Evolutionary conservation across 2,113 vertebrate species (phyloP).

Genomic region (Halcyon senegalensis): DNA sequence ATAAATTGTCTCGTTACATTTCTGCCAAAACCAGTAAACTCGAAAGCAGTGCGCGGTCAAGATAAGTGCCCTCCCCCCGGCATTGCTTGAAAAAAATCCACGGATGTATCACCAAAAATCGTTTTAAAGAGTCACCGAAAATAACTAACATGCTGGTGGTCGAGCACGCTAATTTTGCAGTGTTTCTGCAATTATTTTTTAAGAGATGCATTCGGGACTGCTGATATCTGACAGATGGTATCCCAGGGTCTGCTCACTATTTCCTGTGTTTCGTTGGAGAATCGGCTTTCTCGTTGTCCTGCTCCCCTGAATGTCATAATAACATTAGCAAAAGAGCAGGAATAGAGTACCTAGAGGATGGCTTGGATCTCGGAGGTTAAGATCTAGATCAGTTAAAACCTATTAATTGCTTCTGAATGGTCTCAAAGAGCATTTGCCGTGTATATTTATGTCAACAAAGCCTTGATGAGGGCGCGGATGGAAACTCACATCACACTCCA

Average conservation of each 20-base stretch:
- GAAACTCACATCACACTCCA: not conserved
- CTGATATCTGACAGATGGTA: not conserved
- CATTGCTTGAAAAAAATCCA: not conserved
- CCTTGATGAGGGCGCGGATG: slow-evolving; percentile 18
- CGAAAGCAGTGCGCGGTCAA: not conserved
- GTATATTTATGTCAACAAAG: slow-evolving; percentile 36
- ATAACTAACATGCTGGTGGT: not conserved
- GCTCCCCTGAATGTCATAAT: not conserved
- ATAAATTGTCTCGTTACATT: slow-evolving; percentile 34
- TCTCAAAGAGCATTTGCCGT: slow-evolving; percentile 30
- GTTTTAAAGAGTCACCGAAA: not conserved
- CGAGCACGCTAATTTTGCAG: not conserved
- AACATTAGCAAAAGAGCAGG: slow-evolving; percentile 16
- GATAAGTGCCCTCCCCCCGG: not conserved
- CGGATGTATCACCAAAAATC: not conserved
- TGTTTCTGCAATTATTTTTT: not conserved
- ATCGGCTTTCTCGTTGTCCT: not conserved
- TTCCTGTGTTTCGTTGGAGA: not conserved
- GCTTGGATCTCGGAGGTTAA: slow-evolving; percentile 17
- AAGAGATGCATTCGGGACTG: not conserved
- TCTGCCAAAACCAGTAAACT: slow-evolving; percentile 18
- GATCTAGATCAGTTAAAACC: slow-evolving; percentile 47
- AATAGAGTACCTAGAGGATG: not conserved
- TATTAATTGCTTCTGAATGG: slow-evolving; percentile 48
- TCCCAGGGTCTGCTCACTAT: not conserved